Base-by-base conservation (phyloP, 2,888 invertebrate genomes). In the Cabera pusaria region DNA sequence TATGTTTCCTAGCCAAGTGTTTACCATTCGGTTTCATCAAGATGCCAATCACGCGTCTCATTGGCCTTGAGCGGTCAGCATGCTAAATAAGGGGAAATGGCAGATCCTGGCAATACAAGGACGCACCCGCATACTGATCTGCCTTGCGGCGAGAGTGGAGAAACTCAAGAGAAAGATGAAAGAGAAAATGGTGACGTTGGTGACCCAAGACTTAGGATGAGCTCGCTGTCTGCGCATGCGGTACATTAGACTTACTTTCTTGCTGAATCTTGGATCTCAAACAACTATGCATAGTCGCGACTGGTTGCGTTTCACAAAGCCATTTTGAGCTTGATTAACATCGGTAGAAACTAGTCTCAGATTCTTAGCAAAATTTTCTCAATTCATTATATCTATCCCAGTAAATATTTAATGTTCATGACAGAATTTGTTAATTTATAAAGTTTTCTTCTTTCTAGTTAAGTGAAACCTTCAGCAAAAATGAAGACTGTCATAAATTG, bases 151-250 rank as follows among this genome's bases (percentile, higher is more conserved):
- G 58, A 24, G 39, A 31, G 27, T 14, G 22, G 44, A 49, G 64
- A 63, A 59, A 63, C 16, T 29, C 27, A 38, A 39, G 31, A 38
- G 38, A 38, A 32, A 38, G 29, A 37, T 18, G 46, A 45, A 47
- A 52, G 56, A 57, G 60, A 60, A 60, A 60, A 31, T 59, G 17
- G 36, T 46, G 49, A 40, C 26, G n/a, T n/a, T n/a, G n/a, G n/a
- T n/a, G n/a, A n/a, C n/a, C n/a, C n/a, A n/a, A n/a, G n/a, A 17
- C 6, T 17, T n/a, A 12, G 38, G 38, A 32, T 32, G 26, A 39
- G 22, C 18, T 31, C 5, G 46, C 41, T n/a, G 38, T 32, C 49
- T 50, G 35, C 52, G 51, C 49, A 59, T 56, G 49, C 33, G 8
- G 22, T 2, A 42, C 16, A 21, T 31, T 38, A 38, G 36, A 36